Base-by-base conservation (phyloP, 2,888 invertebrate species). In the Creontiades dilutus region DNA sequence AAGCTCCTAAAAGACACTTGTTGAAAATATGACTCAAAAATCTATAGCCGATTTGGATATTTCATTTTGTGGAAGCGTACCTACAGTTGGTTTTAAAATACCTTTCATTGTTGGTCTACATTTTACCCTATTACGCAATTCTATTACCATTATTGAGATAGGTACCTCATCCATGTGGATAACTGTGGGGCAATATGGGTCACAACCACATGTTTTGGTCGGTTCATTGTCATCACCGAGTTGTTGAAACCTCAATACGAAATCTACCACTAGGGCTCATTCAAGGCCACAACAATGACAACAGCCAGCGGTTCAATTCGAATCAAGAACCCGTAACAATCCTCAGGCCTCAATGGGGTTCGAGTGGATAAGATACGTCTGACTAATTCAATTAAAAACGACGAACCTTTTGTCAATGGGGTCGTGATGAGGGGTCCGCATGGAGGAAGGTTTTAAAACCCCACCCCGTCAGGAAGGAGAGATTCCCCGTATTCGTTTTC, bases 301-400 rank as follows among this genome's bases (percentile, higher is more conserved):
- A 85, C 37, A 48, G 55, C 23, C 61, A 28, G 52, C 37, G 55
- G 61, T 86, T 86, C 61, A 14, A 27, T 88, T 78, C 55, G 55
- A 78, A 47, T 52, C 78, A 88, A 88, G 80, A 80, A 88, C 88
- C 88, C 78, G 88, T 88, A 88, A 88, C 88, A 55, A 88, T 88
- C 46, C 28, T 14, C 16, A 61, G 27, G 61, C 61, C 61, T 19
- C 68, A 19, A n/a, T 48, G 55, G 57, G 55, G 28, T 82, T 84
- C 47, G 82, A 89, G 89, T 89, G 89, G 89, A 57, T 81, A 75
- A 89, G 82, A 89, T 84, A 89, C 81, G 85, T 90, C 78, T 82
- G 90, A 78, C 90, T 90, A 86, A 90, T 90, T 86, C 85, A 90
- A 86, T 90, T 90, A 86, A 90, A 90, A 85, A 68, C 57, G 86